Evolutionary conservation across 2,888 invertebrate species (phyloP).

Genomic region (Sesia bembeciformis): DNA sequence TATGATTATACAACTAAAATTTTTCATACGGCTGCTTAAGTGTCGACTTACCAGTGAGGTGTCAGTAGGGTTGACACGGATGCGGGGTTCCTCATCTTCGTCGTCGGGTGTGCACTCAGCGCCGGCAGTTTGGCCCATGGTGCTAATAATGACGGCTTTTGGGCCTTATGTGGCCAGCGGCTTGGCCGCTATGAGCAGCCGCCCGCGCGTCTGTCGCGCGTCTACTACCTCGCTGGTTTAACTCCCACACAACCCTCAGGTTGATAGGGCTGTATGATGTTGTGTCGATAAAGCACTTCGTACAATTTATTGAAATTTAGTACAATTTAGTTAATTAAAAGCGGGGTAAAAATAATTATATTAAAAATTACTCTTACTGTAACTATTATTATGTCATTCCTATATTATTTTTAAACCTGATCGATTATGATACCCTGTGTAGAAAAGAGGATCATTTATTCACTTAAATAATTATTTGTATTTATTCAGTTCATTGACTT

Average conservation of each 20-base stretch:
- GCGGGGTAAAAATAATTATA: too few relatives aligned
- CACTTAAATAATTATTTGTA: too few relatives aligned
- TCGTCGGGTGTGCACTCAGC: slow-evolving; percentile 68
- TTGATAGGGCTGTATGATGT: slow-evolving; percentile 25
- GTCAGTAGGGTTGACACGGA: slow-evolving; percentile 64
- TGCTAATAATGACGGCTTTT: slow-evolving; percentile 19
- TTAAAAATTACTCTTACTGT: too few relatives aligned
- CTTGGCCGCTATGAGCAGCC: slow-evolving; percentile 68
- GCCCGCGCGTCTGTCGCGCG: slow-evolving; percentile 61
- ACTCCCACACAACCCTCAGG: slow-evolving; percentile 27
- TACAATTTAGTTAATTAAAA: too few relatives aligned
- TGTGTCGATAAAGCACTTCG: neutral
- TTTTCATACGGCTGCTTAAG: too few relatives aligned
- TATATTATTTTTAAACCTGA: too few relatives aligned
- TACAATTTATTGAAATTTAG: too few relatives aligned
- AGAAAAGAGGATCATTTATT: too few relatives aligned
- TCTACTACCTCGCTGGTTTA: slow-evolving; percentile 51
- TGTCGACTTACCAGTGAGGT: slow-evolving; percentile 63
- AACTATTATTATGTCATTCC: too few relatives aligned
- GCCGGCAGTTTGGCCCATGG: slow-evolving; percentile 72
- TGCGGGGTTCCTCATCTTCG: slow-evolving; percentile 70
- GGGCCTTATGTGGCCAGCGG: slow-evolving; percentile 28
- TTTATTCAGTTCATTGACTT: too few relatives aligned
- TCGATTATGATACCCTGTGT: too few relatives aligned
- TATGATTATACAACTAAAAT: too few relatives aligned